Evolutionary conservation across 2,113 vertebrate species (phyloP).

Genomic region (Prunella fulvescens): DNA sequence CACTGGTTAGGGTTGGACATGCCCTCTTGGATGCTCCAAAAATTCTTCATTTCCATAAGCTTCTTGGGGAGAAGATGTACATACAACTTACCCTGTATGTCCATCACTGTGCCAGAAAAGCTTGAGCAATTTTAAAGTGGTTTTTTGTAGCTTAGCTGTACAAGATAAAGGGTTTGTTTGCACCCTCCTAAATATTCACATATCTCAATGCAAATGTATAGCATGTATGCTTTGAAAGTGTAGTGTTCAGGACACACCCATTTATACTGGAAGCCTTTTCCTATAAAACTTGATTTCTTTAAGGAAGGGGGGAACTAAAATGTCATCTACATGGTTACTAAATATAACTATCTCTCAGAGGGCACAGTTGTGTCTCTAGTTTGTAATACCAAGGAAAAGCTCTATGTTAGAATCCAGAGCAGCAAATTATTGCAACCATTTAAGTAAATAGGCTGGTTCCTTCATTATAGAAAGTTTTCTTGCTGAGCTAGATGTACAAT

Average conservation of each 20-base stretch:
- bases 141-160: background rate
- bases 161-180: background rate
- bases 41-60: background rate
- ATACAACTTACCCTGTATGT: background rate
- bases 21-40: background rate
- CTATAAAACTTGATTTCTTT: background rate
- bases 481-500: background rate
- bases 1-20: background rate
- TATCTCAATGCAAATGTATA: accelerated
- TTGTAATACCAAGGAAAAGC: background rate
- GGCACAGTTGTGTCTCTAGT: background rate
- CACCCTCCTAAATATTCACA: background rate
- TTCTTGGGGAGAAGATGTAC: too few species aligned
- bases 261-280: background rate
- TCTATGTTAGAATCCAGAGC: background rate
- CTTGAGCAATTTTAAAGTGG: background rate
- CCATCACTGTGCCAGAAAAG: background rate
- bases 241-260: background rate
- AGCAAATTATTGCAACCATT: background rate
- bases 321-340: background rate
- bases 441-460: background rate
- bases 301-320: background rate
- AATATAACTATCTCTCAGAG: background rate
- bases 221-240: background rate
- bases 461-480: background rate